Conservation (phyloP, 2,888 invertebrate genomes). For the Parascotia fuliginaria region DNA sequence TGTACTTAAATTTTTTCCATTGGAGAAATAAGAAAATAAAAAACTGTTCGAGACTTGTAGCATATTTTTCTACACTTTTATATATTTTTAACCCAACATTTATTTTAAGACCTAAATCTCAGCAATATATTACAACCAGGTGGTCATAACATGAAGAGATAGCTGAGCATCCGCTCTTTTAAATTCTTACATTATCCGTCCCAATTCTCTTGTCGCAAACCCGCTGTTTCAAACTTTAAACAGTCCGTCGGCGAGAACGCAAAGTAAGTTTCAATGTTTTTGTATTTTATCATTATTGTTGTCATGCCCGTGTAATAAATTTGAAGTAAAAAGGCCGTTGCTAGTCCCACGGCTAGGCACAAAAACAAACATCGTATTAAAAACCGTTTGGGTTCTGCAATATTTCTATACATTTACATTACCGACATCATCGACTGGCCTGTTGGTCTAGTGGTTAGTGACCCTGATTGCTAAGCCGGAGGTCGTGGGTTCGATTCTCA, state of each 20-base stretch:
- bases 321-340: constrained; percentile 5
- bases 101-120: constrained; percentile 36
- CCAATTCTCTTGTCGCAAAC: constrained; percentile 21
- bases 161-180: too few relatives aligned
- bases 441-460: too few relatives aligned
- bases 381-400: constrained; percentile 2
- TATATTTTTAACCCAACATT: constrained; percentile 35
- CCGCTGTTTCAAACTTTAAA: constrained; percentile 41
- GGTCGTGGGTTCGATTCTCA: too few relatives aligned
- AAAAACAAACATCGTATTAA: constrained; percentile 22
- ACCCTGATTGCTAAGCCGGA: too few relatives aligned
- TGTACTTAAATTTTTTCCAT: constrained; percentile 31
- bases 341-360: constrained; percentile 3
- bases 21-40: too few relatives aligned
- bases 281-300: constrained; percentile 31
- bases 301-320: constrained; percentile 16
- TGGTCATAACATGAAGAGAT: too few relatives aligned
- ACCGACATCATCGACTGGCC: background rate
- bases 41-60: constrained; percentile 9
- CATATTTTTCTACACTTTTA: constrained; percentile 29
- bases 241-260: constrained; percentile 38
- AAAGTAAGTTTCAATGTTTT: constrained; percentile 45
- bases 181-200: constrained; percentile 31
- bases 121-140: constrained; percentile 33
- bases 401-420: background rate